Evolutionary conservation across 2,888 invertebrate genomes (phyloP), one percentile per base, ranked within the genome.

Genomic region (Neoitamus cyanurus): DNA sequence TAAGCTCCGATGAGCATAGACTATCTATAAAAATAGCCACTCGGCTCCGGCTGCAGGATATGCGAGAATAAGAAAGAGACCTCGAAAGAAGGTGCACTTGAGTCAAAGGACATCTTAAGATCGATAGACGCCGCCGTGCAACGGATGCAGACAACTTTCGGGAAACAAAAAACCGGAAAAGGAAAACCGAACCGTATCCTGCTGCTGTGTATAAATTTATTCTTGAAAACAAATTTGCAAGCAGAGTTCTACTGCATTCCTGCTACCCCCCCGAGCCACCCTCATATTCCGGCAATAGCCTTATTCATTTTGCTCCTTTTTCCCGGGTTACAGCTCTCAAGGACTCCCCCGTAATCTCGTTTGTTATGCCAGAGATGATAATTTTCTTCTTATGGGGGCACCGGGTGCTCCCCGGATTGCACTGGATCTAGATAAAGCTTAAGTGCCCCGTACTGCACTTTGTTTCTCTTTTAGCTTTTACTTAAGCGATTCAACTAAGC

Each of bases 381-480:
- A 58, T 58, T 58, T 58, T 58, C 20, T 58, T 25, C 58, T 58
- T 58, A 58, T 58, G 9, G 58, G 58, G 58, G 58, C 11, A 11
- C 58, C 58, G 9, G 9, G 25, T 25, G 9, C 58, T 58, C 20
- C 58, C 20, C 25, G 58, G 58, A 58, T 20, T 58, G 58, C 58
- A 58, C 58, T 58, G 58, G 58, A 58, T 58, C 7, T 20, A 58
- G 58, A 58, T 58, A 58, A 58, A 58, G 58, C 58, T 58, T 58
- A 58, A 58, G 58, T 58, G 58, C 58, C 25, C 58, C 9, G 25
- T 58, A 58, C 58, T 58, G 58, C 58, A 58, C 58, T 58, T 58
- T 58, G 58, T 58, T 58, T 58, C 58, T 58, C 58, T 58, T 58
- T 58, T 58, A 58, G 58, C 58, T 58, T 58, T 58, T 58, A 58